Conservation (phyloP, 1,140 invertebrate genomes). For the Cotesia chilonis region DNA sequence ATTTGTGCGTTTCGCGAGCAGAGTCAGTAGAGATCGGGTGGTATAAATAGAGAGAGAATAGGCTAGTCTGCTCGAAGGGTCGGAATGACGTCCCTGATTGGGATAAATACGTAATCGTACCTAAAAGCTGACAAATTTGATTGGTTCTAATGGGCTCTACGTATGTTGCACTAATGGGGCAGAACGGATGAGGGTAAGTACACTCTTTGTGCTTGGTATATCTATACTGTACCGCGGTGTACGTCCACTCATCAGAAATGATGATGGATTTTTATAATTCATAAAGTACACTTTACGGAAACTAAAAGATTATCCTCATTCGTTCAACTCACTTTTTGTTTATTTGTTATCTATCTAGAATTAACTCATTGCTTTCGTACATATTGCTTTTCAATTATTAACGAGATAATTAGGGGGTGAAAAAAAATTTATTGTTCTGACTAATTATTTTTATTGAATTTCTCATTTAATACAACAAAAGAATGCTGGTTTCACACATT, state of each 20-base stretch:
- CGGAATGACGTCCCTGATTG: constrained; percentile 41
- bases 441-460: too few relatives aligned
- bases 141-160: constrained; percentile 45
- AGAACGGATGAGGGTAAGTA: constrained; percentile 21
- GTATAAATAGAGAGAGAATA: constrained; percentile 1
- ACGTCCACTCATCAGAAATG: constrained; percentile 19
- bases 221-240: not conserved
- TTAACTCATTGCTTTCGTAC: too few relatives aligned
- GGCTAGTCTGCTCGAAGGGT: constrained; percentile 6
- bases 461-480: too few relatives aligned
- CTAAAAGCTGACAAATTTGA: constrained; percentile 50
- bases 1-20: too few relatives aligned
- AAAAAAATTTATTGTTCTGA: too few relatives aligned
- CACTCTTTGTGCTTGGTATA: not conserved
- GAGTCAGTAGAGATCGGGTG: not conserved
- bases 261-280: constrained; percentile 26
- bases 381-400: too few relatives aligned
- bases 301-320: too few relatives aligned
- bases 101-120: constrained; percentile 49
- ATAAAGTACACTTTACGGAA: constrained; percentile 4
- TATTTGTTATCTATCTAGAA: too few relatives aligned
- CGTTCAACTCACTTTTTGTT: too few relatives aligned
- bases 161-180: constrained; percentile 36
- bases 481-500: too few relatives aligned
- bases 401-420: too few relatives aligned